Base-by-base conservation (phyloP, 2,797 vertebrate genomes). In the Heterohyrax brucei region DNA sequence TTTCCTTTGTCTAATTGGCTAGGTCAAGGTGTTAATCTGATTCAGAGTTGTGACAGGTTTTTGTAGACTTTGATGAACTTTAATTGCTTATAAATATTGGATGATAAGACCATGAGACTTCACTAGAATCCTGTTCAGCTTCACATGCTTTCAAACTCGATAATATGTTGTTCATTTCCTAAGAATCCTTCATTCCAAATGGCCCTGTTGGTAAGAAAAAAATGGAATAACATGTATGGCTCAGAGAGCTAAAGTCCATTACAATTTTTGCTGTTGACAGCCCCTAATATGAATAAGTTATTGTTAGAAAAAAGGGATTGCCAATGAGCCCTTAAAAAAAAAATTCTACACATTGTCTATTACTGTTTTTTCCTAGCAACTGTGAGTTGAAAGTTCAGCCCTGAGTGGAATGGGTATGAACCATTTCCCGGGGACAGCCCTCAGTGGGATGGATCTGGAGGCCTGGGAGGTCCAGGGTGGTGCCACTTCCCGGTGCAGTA, bases 1-100 rank as follows among this genome's bases (percentile, higher is more conserved):
- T 90, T 97, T 97, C 98, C 97, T 98, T 98, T 97, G 93, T 97
- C 97, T 98, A 97, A 96, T 93, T 0, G 0, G 82, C 95, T 97
- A 97, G 98, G 98, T 98, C 97, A 93, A 98, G 97, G 95, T 93
- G 97, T 82, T 98, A 96, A 98, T 97, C 97, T 97, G 98, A 98
- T 97, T 97, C 96, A 93, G 83, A 97, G 91, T 94, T 94, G 96
- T 95, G 91, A 90, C 89, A 97, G 96, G 95, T 97, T 98, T 98
- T 92, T 97, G 97, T 96, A 97, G 96, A 98, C 95, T 97, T 97
- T 96, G 88, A 96, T 86, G 95, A 97, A 97, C 84, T 95, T 96
- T 96, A 97, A 96, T 95, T 97, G 96, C 96, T 90, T 92, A 87
- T 95, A 96, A 95, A 97, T 96, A 92, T 94, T 94, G 50, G 44